Base-by-base conservation (phyloP, 2,113 vertebrate species). In the Murina feae region DNA sequence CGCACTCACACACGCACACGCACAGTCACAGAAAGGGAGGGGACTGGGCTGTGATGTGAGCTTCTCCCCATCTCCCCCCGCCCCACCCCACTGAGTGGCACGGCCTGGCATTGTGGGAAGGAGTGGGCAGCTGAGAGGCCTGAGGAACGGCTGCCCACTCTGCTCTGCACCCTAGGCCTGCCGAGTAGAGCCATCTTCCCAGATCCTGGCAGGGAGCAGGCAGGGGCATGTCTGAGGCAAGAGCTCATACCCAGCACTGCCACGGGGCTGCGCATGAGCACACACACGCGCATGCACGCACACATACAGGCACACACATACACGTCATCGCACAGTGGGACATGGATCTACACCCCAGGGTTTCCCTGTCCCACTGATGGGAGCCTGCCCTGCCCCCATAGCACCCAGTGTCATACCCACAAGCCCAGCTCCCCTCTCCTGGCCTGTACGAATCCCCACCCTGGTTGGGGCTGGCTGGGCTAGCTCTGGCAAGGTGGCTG, bases 211-310 rank as follows among this genome's bases (percentile, higher is more conserved):
- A 84, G 86, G 37, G 91, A 96, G 85, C 94, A 97, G 93, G 96
- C 93, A 96, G 72, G 76, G 94, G 94, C 96, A 97, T 2, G 87
- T 96, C 93, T 95, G 74, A 91, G 91, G 71, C 95, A 97, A 93
- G 53, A 95, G 78, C 95, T 94, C 74, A 90, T 78, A 94, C 89
- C 94, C 66, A 44, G 60, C 23, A 9, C 80, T 71, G 85, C 89
- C 91, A 95, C 84, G 32, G 91, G 84, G 75, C 91, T 25, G 16
- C 81, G 82, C 93, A 65, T 17, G 84, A 94, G 74, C 71, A 68
- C 49, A 78, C 78, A 13, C 71, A n/a, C 14, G 58, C 84, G 23
- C 68, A 23, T 18, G 71, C 76, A 17, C 35, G 25, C 35, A 21
- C 21, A 76, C 2, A 53, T 47, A 55, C 74, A 49, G 44, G 37